Evolutionary conservation across 2,113 vertebrate genomes (phyloP).

Genomic region (Bungarus multicinctus): DNA sequence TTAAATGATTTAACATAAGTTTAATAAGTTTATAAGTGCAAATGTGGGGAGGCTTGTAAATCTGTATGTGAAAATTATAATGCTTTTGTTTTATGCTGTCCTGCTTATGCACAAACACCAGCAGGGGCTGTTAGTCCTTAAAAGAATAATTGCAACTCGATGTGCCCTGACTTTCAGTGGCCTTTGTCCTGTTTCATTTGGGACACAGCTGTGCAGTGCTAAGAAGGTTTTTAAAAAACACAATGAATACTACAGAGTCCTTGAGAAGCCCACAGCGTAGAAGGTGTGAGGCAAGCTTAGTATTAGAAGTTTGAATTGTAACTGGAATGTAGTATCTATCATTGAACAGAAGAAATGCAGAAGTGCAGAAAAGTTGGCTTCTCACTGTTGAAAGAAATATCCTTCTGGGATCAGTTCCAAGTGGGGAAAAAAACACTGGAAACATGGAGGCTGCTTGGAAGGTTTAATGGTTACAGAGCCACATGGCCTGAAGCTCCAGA

Average conservation of each 20-base stretch:
- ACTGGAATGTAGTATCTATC: neutral
- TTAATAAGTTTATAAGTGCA: neutral
- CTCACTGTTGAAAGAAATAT: too few species aligned
- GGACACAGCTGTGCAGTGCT: neutral
- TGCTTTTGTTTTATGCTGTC: neutral
- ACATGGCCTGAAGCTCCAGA: too few species aligned
- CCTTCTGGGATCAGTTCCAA: too few species aligned
- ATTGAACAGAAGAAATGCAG: neutral
- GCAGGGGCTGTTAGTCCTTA: neutral
- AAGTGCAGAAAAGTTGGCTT: neutral
- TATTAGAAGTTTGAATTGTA: neutral
- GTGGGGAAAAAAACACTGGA: too few species aligned
- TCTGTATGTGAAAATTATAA: neutral
- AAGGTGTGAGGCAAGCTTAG: neutral
- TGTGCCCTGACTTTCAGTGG: neutral
- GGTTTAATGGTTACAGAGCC: too few species aligned
- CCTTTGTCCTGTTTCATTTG: neutral
- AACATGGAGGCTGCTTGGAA: too few species aligned
- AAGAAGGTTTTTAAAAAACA: neutral
- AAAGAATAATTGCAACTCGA: neutral
- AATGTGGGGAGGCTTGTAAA: neutral
- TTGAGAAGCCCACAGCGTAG: neutral
- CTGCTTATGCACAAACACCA: neutral
- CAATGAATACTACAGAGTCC: neutral
- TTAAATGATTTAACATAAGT: neutral